Percentiles rank a stretch among this genome's conserved stretches.
Evolutionary conservation across 2,113 vertebrate species (phyloP).

Genomic region (Monopterus albus): DNA sequence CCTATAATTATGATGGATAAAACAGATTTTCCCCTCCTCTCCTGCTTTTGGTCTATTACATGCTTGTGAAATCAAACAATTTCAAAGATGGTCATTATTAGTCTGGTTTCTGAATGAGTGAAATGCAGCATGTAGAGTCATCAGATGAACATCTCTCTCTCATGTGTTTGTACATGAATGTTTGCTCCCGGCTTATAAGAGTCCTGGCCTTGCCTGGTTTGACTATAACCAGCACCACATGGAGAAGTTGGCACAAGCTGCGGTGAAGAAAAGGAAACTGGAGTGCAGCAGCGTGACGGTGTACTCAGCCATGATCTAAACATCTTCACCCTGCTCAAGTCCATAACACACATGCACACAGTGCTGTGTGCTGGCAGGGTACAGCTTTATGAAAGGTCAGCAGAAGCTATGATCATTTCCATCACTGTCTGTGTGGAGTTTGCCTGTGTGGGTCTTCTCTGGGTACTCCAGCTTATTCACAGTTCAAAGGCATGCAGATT

Average conservation of each 20-base stretch:
- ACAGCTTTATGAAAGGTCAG: neutral
- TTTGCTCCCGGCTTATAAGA: constrained; percentile 55
- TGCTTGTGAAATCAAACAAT: constrained; percentile 53
- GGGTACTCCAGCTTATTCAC: too few species aligned
- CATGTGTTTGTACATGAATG: constrained; percentile 11
- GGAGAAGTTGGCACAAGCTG: constrained; percentile 55
- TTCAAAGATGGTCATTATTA: constrained; percentile 40
- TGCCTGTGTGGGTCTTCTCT: too few species aligned
- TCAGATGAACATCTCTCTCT: constrained; percentile 24
- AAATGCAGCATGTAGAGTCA: constrained; percentile 54
- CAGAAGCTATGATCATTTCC: neutral
- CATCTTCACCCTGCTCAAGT: neutral
- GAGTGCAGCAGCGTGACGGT: constrained; percentile 35
- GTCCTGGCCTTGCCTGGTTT: constrained; percentile 50
- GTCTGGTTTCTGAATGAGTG: constrained; percentile 51
- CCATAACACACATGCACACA: constrained; percentile 7
- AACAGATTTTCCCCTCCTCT: constrained; percentile 41
- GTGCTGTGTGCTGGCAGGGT: constrained; percentile 8
- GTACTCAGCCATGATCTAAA: constrained; percentile 34
- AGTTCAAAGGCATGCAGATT: too few species aligned
- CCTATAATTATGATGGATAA: constrained; percentile 39
- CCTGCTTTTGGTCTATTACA: constrained; percentile 7
- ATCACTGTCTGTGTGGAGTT: too few species aligned
- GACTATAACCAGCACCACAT: constrained; percentile 69
- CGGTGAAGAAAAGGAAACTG: constrained; percentile 16